Conservation (phyloP, 2,888 invertebrate species). For the Lagria hirta region DNA sequence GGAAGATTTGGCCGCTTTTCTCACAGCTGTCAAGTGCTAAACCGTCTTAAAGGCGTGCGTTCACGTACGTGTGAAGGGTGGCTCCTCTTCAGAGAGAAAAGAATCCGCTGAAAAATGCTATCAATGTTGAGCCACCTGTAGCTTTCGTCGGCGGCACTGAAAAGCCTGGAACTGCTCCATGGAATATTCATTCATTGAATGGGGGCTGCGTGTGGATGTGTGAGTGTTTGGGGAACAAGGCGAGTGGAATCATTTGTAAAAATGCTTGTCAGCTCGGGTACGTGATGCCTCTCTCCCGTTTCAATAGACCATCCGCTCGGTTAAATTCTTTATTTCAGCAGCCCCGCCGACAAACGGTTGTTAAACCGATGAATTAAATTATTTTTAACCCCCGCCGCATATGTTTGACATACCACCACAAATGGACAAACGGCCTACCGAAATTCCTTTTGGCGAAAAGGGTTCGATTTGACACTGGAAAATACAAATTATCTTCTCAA, state of each 20-base stretch:
- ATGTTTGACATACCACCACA: too few relatives aligned
- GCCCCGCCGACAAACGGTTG: conserved; percentile 25
- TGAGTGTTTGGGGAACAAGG: conserved; percentile 39
- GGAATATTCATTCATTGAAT: conserved; percentile 46
- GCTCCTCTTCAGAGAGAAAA: conserved; percentile 37
- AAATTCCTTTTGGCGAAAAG: too few relatives aligned
- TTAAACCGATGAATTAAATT: conserved; percentile 24
- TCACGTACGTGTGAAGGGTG: conserved; percentile 25
- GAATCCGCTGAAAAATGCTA: conserved; percentile 51
- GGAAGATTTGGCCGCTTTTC: conserved; percentile 14
- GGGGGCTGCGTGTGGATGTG: conserved; percentile 36
- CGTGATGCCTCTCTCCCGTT: conserved; percentile 33
- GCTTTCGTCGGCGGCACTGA: conserved; percentile 39
- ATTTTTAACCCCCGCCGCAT: conserved; percentile 19
- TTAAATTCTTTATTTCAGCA: conserved; percentile 30
- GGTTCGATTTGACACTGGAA: too few relatives aligned
- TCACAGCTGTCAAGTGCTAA: conserved; percentile 13
- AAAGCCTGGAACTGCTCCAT: conserved; percentile 35
- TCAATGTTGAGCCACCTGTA: conserved; percentile 50
- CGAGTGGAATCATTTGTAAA: conserved; percentile 52
- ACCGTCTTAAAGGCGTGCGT: conserved; percentile 19
- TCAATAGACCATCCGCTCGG: conserved; percentile 36
- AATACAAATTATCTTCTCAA: too few relatives aligned
- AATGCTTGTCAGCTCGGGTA: conserved; percentile 47
- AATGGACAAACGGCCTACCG: too few relatives aligned